Base-by-base conservation (phyloP, 1,140 invertebrate species). In the Heterodera carotae region DNA sequence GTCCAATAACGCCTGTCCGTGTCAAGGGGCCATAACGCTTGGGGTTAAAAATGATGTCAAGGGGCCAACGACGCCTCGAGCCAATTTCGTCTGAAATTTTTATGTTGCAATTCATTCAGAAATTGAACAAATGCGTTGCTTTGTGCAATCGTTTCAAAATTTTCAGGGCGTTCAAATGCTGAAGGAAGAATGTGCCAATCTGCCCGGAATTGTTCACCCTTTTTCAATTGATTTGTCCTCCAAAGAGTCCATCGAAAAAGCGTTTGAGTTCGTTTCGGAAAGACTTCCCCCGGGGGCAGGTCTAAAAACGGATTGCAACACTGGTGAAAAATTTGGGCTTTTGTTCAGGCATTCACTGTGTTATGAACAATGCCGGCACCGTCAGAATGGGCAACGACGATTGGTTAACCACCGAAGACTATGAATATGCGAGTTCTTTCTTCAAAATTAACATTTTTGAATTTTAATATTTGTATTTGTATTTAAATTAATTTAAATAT, bases 281-380 rank as follows among this genome's bases (percentile, higher is more conserved):
- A 43, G 64, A 74, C 36, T 74, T 39, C 72, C 72, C 36, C 72
- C 72, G 15, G 72, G 72, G 36, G 64, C 48, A 59, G 72, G 48
- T 56, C 18, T 22, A 22, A 56, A 56, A 53, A 56, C 15, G 39
- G n/a, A 43, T 1, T 43, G 48, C 22, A 15, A 3, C 5, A 56
- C 5, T 2, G 12, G 10, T 22, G 18, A 22, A 1, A 56, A 56
- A 22, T 22, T 22, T 4, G 15, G 8, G 48, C 1, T 22, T 56
- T 56, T n/a, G n/a, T n/a, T 56, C 18, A 56, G 48, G 72, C 27
- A 62, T 74, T 29, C 53, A 59, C 25, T 53, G 56, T 31, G 25
- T 74, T 25, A 27, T 74, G 64, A 74, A 74, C 64, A 74, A 74
- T 25, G 56, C 72, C 34, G 72, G 72, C 59, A 64, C 31, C 36